phyloP scores from a whole-genome alignment of 2,888 invertebrate species.

The Hyppa rectilinea region DNA sequence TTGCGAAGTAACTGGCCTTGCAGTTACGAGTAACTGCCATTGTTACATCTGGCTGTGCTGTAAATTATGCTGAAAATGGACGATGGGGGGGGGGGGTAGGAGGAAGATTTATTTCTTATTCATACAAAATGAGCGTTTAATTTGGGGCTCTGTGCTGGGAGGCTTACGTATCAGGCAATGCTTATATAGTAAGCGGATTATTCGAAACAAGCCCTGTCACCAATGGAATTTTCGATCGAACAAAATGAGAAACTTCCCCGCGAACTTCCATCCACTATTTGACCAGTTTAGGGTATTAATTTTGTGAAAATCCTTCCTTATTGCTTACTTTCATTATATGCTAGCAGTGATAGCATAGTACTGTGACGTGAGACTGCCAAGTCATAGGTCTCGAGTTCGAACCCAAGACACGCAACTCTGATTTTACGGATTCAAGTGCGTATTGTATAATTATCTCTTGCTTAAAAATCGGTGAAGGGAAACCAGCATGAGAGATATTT shows the following conservation, averaged over 20 bases:
- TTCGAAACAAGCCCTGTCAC: background rate
- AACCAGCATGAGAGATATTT: no score
- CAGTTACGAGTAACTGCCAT: background rate
- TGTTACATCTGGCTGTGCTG: background rate
- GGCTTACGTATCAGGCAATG: no score
- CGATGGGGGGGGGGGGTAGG: background rate
- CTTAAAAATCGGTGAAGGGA: no score
- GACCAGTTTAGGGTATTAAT: background rate
- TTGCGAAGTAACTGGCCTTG: conserved; percentile 14
- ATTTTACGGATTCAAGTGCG: no score
- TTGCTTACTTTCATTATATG: no score
- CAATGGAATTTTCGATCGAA: background rate
- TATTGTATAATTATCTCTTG: no score
- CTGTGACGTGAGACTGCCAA: no score
- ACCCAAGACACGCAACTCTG: no score
- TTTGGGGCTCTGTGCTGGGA: background rate
- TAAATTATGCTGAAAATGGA: conserved; percentile 16
- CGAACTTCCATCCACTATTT: no score
- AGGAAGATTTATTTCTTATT: conserved; percentile 1
- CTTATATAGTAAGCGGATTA: background rate
- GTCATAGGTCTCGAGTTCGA: no score
- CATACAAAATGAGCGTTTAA: background rate
- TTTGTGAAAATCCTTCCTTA: background rate
- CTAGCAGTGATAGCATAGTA: no score
- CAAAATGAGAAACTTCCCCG: background rate